A percentile compares a stretch with the other conserved stretches of the same genome.
These are phyloP conservation scores for Rhodeus uyekii DNA, from an alignment of 2,797 vertebrate species.

Conservation along the genomic window DNA sequence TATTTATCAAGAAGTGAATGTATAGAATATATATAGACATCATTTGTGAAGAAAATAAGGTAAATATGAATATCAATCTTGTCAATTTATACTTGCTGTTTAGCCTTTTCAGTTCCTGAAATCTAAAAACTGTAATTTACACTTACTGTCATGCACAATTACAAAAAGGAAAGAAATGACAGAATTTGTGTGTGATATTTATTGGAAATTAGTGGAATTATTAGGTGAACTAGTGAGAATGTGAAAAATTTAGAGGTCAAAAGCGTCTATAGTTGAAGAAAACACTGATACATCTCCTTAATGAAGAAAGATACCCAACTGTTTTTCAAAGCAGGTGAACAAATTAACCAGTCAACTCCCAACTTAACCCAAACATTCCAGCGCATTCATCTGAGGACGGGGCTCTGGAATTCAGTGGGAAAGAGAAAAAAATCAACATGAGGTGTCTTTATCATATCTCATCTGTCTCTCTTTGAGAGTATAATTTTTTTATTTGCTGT, in stretches of 20 bases:
- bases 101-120: too few relatives aligned
- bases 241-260: not conserved
- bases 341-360: not conserved
- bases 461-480: slow-evolving; percentile 1
- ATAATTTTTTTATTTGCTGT: not conserved
- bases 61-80: not conserved
- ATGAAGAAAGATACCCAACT: not conserved
- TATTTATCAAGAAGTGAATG: not conserved
- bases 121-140: not conserved
- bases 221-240: not conserved
- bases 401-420: slow-evolving; percentile 4
- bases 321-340: slow-evolving; percentile 17
- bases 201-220: not conserved
- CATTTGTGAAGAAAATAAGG: not conserved
- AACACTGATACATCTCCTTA: not conserved
- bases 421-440: not conserved
- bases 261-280: not conserved
- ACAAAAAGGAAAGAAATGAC: not conserved
- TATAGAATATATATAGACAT: not conserved
- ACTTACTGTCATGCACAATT: not conserved
- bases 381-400: not conserved
- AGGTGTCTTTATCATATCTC: slow-evolving; percentile 12
- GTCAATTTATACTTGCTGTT: too few relatives aligned
- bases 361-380: slow-evolving; percentile 9
- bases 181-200: not conserved